Base-by-base conservation (phyloP, 1,140 invertebrate species). In the Bombus polaris region DNA sequence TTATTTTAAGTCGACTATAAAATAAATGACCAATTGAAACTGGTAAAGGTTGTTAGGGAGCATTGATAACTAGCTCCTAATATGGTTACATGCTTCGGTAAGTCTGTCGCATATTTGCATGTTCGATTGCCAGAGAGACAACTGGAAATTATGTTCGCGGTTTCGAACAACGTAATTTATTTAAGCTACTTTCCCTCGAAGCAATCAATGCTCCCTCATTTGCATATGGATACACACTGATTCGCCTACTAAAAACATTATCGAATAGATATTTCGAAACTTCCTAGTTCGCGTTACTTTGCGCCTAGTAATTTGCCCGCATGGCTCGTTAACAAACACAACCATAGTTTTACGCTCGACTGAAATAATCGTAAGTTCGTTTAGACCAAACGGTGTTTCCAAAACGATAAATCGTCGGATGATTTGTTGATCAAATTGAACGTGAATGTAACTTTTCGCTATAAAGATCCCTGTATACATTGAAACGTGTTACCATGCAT, bases 151-250 rank as follows among this genome's bases (percentile, higher is more conserved):
- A 62, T 28, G 47, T 68, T 66, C 65, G 6, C 57, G 15, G 12
- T 35, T 44, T 12, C 37, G 76, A 71, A 47, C 68, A 72, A 72
- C 37, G 47, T 72, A 84, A 84, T 84, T 79, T 79, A 65, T 84
- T 78, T 39, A n/a, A 79, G 35, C 75, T 62, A 72, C 76, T 72
- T 79, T 79, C 65, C 25, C 35, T 22, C 13, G 53, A 32, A 59
- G 2, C 65, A 28, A 75, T 18, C 25, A 42, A 53, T 68, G 66
- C n/a, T 42, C 44, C 10, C 85, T 82, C 79, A 82, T 88, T 89
- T 89, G 59, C 83, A 86, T 81, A 71, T 78, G 78, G 42, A 84
- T 62, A 84, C 68, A n/a, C 32, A 8, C 71, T 53, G 53, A 79
- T 42, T 18, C 18, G 47, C 18, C 47, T 53, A n/a, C 65, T 59